A percentile compares a stretch with the other conserved stretches of the same genome.
Conservation (phyloP, 1,140 invertebrate species). For the Cylas formicarius region DNA sequence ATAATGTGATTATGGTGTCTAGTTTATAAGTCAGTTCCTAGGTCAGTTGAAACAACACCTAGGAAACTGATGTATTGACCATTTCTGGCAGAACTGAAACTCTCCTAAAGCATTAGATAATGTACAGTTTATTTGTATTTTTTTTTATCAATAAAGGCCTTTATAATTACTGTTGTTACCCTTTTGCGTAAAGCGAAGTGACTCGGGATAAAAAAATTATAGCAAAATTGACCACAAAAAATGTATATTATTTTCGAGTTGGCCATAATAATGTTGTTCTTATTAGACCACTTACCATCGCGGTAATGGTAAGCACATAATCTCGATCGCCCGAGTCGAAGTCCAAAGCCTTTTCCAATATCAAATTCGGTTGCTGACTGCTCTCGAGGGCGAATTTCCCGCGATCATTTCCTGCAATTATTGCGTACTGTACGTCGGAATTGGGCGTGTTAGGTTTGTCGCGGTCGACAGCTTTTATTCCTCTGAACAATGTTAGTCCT, state of each 20-base stretch:
- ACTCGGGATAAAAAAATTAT: background rate
- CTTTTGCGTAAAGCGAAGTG: too few species aligned
- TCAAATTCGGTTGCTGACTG: conserved; percentile 64
- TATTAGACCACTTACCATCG: conserved; percentile 54
- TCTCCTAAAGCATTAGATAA: too few species aligned
- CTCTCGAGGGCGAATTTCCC: conserved; percentile 72
- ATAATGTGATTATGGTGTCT: too few species aligned
- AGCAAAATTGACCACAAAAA: background rate
- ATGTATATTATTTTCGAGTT: background rate
- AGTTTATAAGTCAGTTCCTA: too few species aligned
- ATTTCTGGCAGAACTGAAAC: too few species aligned
- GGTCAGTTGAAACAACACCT: too few species aligned
- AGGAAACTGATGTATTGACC: too few species aligned
- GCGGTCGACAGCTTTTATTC: conserved; percentile 69
- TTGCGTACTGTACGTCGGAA: conserved; percentile 77
- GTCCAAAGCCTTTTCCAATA: conserved; percentile 66
- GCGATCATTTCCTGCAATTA: conserved; percentile 66
- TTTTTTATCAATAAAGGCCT: too few species aligned
- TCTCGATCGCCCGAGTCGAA: conserved; percentile 71
- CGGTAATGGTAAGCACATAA: conserved; percentile 67
- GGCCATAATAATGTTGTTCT: background rate
- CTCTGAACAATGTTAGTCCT: conserved; percentile 74
- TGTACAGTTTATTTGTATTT: too few species aligned
- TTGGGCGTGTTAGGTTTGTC: conserved; percentile 85
- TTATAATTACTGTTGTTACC: too few species aligned